phyloP scores from a whole-genome alignment of 2,797 vertebrate species.

The Fistularia tabacaria region DNA sequence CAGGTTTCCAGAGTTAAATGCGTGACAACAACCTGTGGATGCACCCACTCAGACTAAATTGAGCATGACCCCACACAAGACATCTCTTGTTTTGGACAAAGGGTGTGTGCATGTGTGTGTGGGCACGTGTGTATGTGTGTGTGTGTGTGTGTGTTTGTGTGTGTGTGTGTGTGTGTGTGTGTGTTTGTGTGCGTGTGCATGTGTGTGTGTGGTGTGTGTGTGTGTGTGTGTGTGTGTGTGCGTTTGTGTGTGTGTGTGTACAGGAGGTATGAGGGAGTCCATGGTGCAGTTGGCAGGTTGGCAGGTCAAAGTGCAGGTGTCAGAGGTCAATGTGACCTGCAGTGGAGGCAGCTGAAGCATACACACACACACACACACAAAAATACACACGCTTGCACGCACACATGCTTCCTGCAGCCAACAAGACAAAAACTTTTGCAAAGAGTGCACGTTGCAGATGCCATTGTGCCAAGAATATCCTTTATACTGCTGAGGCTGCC shows the following conservation, averaged over 20 bases:
- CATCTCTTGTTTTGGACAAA: conserved; percentile 40
- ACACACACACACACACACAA: too few relatives aligned
- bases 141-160: too few relatives aligned
- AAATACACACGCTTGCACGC: neutral
- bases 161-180: neutral
- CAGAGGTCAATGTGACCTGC: conserved; percentile 22
- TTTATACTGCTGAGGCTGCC: conserved; percentile 8
- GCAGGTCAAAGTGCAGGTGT: conserved; percentile 23
- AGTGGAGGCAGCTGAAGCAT: conserved; percentile 13
- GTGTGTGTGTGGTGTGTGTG: neutral
- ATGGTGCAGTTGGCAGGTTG: neutral
- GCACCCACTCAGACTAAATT: conserved; percentile 12
- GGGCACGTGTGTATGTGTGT: too few relatives aligned
- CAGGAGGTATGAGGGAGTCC: neutral
- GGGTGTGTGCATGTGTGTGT: neutral
- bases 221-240: too few relatives aligned
- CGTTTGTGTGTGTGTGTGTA: too few relatives aligned
- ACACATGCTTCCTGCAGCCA: conserved; percentile 23
- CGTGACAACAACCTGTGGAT: conserved; percentile 25
- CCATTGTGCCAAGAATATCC: neutral
- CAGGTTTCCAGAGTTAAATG: conserved; percentile 11
- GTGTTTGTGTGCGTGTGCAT: too few relatives aligned
- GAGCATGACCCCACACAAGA: conserved; percentile 16
- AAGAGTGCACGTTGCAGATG: conserved; percentile 9
- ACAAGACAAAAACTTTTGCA: conserved; percentile 2